These are phyloP conservation scores for Ianthella basta DNA, from an alignment of 37 sponge, comb jelly and placozoan genomes.

Conservation along the genomic window DNA sequence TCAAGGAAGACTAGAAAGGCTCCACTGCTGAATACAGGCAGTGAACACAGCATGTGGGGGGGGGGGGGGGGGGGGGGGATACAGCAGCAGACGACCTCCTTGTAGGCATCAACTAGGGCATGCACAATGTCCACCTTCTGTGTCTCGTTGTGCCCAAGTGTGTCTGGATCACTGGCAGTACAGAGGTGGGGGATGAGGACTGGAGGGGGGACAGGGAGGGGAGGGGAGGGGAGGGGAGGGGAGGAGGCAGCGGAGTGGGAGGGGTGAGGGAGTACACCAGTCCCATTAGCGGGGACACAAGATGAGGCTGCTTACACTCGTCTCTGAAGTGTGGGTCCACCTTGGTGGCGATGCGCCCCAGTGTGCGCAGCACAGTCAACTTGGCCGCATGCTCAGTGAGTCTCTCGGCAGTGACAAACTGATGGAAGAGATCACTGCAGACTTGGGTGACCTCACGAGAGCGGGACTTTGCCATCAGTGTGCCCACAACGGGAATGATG, in stretches of 20 bases:
- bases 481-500: slow-evolving; percentile 69
- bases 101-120: slow-evolving; percentile 72
- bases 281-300: too few species aligned
- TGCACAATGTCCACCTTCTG: slow-evolving; percentile 61
- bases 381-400: slow-evolving; percentile 48
- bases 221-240: not conserved
- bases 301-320: slow-evolving; percentile 66
- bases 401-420: slow-evolving; percentile 52
- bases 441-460: slow-evolving; percentile 42
- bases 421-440: slow-evolving; percentile 72
- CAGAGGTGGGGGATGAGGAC: slow-evolving; percentile 77
- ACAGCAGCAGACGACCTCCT: slow-evolving; percentile 83
- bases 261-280: not conserved
- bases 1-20: not conserved
- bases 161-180: slow-evolving; percentile 46
- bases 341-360: slow-evolving; percentile 75
- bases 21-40: not conserved
- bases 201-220: slow-evolving; percentile 18
- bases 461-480: slow-evolving; percentile 65
- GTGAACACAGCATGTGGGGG: not conserved
- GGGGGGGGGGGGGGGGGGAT: slow-evolving; percentile 41
- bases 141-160: slow-evolving; percentile 58
- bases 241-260: not conserved
- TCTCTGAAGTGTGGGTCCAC: slow-evolving; percentile 89
- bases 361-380: slow-evolving; percentile 67